Conservation (phyloP, 2,797 vertebrate species). For the Martes flavigula region DNA sequence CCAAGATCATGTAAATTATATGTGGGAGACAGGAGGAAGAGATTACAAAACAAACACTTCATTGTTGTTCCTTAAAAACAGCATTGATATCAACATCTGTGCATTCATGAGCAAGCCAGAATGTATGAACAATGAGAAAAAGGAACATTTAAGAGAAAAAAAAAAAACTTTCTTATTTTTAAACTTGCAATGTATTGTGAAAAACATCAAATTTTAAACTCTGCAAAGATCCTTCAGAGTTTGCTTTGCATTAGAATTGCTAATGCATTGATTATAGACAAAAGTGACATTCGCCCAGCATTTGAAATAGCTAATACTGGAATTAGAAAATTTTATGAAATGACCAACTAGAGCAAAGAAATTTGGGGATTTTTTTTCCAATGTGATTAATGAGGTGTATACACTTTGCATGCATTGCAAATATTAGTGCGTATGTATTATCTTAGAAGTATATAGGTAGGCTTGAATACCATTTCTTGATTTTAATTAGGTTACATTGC, state of each 20-base stretch:
- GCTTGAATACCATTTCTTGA: conserved; percentile 26
- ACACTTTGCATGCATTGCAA: background rate
- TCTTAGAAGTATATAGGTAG: background rate
- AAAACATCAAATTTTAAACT: conserved; percentile 65
- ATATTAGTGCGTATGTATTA: background rate
- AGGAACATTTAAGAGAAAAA: conserved; percentile 36
- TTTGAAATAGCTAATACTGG: conserved; percentile 61
- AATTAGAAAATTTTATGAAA: conserved; percentile 44
- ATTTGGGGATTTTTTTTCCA: background rate
- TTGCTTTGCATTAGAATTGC: conserved; percentile 67
- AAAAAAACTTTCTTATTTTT: conserved; percentile 40
- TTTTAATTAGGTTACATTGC: conserved; percentile 54
- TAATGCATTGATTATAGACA: conserved; percentile 69
- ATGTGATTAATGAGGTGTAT: background rate
- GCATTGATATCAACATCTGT: conserved; percentile 24
- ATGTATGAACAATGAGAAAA: conserved; percentile 58
- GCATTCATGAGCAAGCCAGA: conserved; percentile 55
- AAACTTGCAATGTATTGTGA: conserved; percentile 69
- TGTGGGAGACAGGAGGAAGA: conserved; percentile 51
- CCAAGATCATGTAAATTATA: conserved; percentile 54
- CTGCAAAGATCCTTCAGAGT: conserved; percentile 65
- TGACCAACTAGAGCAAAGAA: conserved; percentile 32
- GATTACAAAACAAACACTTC: conserved; percentile 65
- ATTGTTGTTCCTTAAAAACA: conserved; percentile 32
- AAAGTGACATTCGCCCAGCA: conserved; percentile 57